Evolutionary conservation across 2,888 invertebrate species (phyloP).

Genomic region (Synanthedon tipuliformis): DNA sequence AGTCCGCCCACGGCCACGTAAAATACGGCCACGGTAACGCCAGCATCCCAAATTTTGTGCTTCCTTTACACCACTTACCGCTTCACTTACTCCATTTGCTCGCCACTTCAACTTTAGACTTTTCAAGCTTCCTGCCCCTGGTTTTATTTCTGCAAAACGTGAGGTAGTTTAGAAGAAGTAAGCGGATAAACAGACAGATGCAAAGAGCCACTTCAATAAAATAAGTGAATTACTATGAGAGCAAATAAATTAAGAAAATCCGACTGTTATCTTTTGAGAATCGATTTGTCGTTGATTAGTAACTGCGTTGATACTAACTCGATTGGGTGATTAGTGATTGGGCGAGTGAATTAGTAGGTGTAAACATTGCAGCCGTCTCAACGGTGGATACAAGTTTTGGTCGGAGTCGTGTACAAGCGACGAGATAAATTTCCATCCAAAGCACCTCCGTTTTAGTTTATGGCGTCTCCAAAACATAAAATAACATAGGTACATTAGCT

Average conservation of each 20-base stretch:
- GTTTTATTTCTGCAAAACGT: too few species aligned
- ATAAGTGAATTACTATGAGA: too few species aligned
- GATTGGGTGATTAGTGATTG: neutral
- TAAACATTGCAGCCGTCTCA: neutral
- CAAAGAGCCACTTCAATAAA: too few species aligned
- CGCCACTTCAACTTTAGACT: too few species aligned
- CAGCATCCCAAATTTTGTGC: slow-evolving; percentile 5
- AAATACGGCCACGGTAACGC: slow-evolving; percentile 1
- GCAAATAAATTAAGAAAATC: too few species aligned
- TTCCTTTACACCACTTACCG: slow-evolving; percentile 3
- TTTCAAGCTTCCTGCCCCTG: too few species aligned
- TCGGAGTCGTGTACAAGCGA: slow-evolving; percentile 7
- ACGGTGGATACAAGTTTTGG: neutral
- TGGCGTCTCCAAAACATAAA: neutral
- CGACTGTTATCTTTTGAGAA: too few species aligned
- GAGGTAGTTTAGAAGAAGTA: too few species aligned
- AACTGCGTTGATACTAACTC: too few species aligned
- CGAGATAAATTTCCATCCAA: slow-evolving; percentile 17
- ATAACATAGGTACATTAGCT: neutral
- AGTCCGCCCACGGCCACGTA: neutral
- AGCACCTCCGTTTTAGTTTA: slow-evolving; percentile 16
- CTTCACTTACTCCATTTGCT: too few species aligned
- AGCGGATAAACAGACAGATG: too few species aligned
- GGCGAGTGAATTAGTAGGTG: neutral
- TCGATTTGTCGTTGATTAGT: too few species aligned